phyloP scores from a whole-genome alignment of 2,888 invertebrate species.

The Drosophila infuscata region DNA sequence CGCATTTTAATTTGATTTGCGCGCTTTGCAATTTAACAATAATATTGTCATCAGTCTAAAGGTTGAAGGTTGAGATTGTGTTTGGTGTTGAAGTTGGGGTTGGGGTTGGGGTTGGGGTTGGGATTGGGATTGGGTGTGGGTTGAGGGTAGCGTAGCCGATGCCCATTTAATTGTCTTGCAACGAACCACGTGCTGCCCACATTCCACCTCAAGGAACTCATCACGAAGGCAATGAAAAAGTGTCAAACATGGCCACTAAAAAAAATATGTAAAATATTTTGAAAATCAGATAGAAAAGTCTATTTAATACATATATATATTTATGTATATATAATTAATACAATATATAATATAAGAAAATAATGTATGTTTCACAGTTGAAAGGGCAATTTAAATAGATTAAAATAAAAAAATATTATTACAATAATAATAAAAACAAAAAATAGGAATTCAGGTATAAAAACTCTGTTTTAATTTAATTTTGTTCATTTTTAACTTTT shows the following conservation, averaged over 20 bases:
- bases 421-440: too few relatives aligned
- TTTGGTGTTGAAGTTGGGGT: not conserved
- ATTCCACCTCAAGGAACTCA: not conserved
- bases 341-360: not conserved
- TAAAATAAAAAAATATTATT: too few relatives aligned
- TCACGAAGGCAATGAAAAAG: not conserved
- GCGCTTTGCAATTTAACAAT: constrained; percentile 80
- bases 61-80: constrained; percentile 15
- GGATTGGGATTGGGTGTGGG: constrained; percentile 13
- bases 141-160: constrained; percentile 59
- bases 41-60: constrained; percentile 74
- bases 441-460: too few relatives aligned
- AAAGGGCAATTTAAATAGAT: not conserved
- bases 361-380: not conserved
- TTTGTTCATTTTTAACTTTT: too few relatives aligned
- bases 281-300: not conserved
- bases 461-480: too few relatives aligned
- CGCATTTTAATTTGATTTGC: constrained; percentile 79
- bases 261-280: not conserved
- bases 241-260: not conserved
- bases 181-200: constrained; percentile 17
- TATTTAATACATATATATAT: not conserved
- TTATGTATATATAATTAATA: not conserved
- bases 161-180: constrained; percentile 62
- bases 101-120: constrained; percentile 10